These are phyloP conservation scores for Harpagoxenus sublaevis DNA, from an alignment of 2,888 invertebrate species.

Conservation along the genomic window DNA sequence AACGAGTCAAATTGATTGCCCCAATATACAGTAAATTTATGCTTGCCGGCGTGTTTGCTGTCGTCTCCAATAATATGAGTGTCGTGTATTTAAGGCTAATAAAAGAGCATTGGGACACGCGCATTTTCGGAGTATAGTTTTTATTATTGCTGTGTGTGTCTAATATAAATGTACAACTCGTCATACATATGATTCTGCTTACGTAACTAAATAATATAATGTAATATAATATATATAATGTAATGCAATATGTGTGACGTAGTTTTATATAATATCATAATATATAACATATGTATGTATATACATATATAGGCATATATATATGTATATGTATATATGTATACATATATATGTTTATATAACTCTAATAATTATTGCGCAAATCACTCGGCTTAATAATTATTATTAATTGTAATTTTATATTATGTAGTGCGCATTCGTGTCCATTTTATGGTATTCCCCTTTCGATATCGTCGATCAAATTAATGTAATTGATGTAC, in stretches of 20 bases:
- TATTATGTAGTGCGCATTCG: neutral
- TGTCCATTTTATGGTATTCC: slow-evolving; percentile 3
- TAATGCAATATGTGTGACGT: slow-evolving; percentile 63
- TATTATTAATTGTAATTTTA: slow-evolving; percentile 4
- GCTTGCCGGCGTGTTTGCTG: neutral
- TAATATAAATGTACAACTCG: slow-evolving; percentile 86
- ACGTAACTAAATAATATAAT: slow-evolving; percentile 74
- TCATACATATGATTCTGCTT: slow-evolving; percentile 83
- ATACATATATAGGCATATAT: slow-evolving; percentile 16
- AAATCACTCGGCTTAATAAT: slow-evolving; percentile 38
- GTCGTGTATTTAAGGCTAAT: slow-evolving; percentile 4
- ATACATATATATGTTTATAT: slow-evolving; percentile 18
- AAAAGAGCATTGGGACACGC: slow-evolving; percentile 25
- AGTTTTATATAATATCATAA: slow-evolving; percentile 59
- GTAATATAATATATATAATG: slow-evolving; percentile 72
- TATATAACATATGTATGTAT: slow-evolving; percentile 47
- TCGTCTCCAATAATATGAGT: neutral
- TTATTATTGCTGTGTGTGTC: slow-evolving; percentile 78
- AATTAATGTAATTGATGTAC: neutral
- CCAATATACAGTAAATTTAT: neutral
- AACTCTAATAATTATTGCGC: slow-evolving; percentile 45
- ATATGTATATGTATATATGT: slow-evolving; percentile 5
- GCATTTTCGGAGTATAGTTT: slow-evolving; percentile 63
- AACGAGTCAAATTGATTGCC: slow-evolving; percentile 16
- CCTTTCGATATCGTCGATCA: neutral